Base-by-base conservation (phyloP, 2,113 vertebrate species). In the Paratilapia polleni region DNA sequence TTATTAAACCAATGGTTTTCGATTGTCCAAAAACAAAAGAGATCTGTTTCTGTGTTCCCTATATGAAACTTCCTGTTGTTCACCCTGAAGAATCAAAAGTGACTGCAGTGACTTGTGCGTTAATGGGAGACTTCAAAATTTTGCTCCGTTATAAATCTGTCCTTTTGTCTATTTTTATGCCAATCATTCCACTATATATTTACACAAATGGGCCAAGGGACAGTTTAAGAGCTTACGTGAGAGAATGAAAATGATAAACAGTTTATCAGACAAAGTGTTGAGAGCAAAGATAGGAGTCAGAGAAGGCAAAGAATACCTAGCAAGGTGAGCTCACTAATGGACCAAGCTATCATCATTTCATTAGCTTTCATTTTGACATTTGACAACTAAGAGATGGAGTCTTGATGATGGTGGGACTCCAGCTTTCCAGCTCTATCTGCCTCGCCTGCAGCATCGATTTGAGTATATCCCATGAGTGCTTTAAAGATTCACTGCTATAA, bases 401-500 rank as follows among this genome's bases (percentile, higher is more conserved):
- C 83, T 82, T 78, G 62, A 83, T 84, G 86, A 88, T 86, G 81
- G 90, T 82, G 74, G 89, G 85, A 78, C 88, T 94, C 77, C 85
- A 85, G 82, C 86, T 86, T 88, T 84, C 70, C 87, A 88, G 75
- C 88, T 85, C 87, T 82, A 78, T 85, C 87, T 92, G 89, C 94
- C 87, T 95, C 20, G 56, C 95, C 94, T 88, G 85, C 88, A 94
- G 94, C 93, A 78, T 91, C 52, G 86, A 95, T 95, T 94, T 92
- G 89, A 94, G 85, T 88, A 81, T 91, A 87, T 95, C 95, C 86
- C 89, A 64, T 59, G 88, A 94, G 94, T 91, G 91, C 87, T 89
- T 95, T 95, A 95, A 94, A 93, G 89, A 95, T 95, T 95, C 87
- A 91, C 87, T 57, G 89, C 89, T 88, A 89, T 96, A 93, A 95